phyloP scores from a whole-genome alignment of 2,797 vertebrate genomes.

The Cynodonichthys magdalenae region DNA sequence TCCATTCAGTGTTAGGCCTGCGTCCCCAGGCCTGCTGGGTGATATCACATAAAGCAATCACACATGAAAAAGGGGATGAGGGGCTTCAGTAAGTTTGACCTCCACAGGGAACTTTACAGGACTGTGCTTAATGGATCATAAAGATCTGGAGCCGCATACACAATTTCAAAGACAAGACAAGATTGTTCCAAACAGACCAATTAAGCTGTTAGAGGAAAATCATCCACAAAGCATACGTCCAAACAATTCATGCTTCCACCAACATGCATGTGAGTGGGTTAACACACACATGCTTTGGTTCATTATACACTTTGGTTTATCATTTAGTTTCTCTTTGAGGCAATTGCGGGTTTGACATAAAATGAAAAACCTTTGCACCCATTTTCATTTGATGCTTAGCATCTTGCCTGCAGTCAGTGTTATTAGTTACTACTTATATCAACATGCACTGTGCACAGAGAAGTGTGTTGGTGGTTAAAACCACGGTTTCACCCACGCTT shows the following conservation, averaged over 20 bases:
- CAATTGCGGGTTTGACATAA: slow-evolving; percentile 76
- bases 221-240: slow-evolving; percentile 23
- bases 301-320: slow-evolving; percentile 49
- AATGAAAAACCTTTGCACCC: slow-evolving; percentile 82
- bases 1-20: slow-evolving; percentile 82
- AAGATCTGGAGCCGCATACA: slow-evolving; percentile 79
- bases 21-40: slow-evolving; percentile 82
- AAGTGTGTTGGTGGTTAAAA: slow-evolving; percentile 68
- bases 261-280: slow-evolving; percentile 2
- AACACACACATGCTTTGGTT: slow-evolving; percentile 29
- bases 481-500: slow-evolving; percentile 78
- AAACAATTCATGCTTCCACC: slow-evolving; percentile 21
- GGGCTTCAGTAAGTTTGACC: slow-evolving; percentile 70
- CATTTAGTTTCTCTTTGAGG: slow-evolving; percentile 73
- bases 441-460: slow-evolving; percentile 66
- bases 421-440: slow-evolving; percentile 68
- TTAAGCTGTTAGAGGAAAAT: slow-evolving; percentile 44
- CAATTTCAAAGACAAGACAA: slow-evolving; percentile 76
- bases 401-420: slow-evolving; percentile 77
- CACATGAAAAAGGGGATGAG: slow-evolving; percentile 70
- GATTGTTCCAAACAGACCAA: slow-evolving; percentile 75
- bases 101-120: slow-evolving; percentile 77
- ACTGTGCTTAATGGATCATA: slow-evolving; percentile 71
- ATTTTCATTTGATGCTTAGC: slow-evolving; percentile 76
- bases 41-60: slow-evolving; percentile 72